A percentile compares a stretch with the other conserved stretches of the same genome.
These are phyloP conservation scores for Ostrea denselamellosa DNA, from an alignment of 1,140 invertebrate genomes.

Conservation along the genomic window DNA sequence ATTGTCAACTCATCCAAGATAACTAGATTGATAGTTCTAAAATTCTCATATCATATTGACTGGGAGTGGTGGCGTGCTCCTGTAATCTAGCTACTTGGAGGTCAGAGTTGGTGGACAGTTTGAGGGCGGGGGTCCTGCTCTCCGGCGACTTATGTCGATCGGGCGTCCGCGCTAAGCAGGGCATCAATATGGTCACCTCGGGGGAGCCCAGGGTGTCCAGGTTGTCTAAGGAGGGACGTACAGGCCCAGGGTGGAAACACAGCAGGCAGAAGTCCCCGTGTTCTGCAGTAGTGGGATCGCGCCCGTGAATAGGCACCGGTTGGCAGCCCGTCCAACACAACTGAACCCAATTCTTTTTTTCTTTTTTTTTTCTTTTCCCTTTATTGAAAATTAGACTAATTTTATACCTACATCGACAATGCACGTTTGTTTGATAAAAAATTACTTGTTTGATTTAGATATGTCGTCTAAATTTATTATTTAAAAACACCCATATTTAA, in stretches of 20 bases:
- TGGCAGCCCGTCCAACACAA: constrained; percentile 91
- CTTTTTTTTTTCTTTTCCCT: constrained; percentile 83
- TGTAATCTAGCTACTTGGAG: constrained; percentile 62
- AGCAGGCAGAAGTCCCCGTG: constrained; percentile 98
- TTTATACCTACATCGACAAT: no score
- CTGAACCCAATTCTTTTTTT: constrained; percentile 88
- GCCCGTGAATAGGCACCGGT: constrained; percentile 92
- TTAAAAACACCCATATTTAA: no score
- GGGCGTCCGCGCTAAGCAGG: constrained; percentile 85
- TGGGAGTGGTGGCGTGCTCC: constrained; percentile 62
- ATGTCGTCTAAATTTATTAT: no score
- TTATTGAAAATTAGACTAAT: background rate
- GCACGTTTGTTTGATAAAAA: no score
- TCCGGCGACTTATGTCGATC: constrained; percentile 80
- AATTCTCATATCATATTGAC: background rate
- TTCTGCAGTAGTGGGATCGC: constrained; percentile 98
- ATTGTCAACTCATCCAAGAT: no score
- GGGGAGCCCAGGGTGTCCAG: constrained; percentile 90
- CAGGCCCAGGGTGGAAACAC: constrained; percentile 97
- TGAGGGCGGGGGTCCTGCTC: constrained; percentile 86
- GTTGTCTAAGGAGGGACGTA: constrained; percentile 94
- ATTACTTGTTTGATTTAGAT: no score
- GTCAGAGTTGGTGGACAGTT: constrained; percentile 84
- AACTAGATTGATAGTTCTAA: no score
- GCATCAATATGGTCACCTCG: constrained; percentile 92